These are phyloP conservation scores for Theonella swinhoei DNA, from an alignment of 37 sponge, comb jelly and placozoan species.

Conservation along the genomic window DNA sequence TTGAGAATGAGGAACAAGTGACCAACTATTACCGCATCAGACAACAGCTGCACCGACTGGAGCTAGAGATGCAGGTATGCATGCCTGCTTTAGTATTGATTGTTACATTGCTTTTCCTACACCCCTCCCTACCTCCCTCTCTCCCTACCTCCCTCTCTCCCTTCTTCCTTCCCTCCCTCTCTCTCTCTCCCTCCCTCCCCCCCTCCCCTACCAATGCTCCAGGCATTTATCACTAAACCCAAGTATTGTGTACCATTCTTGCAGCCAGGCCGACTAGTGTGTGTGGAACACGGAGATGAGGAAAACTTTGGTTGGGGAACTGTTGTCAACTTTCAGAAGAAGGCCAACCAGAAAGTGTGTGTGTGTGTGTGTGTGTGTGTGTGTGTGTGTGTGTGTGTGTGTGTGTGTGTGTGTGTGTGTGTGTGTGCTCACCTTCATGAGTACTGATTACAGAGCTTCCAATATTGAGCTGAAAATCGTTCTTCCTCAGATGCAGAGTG, in stretches of 20 bases:
- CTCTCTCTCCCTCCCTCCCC: not conserved
- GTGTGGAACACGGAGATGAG: conserved; percentile 68
- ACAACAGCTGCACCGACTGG: conserved; percentile 83
- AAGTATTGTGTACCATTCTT: conserved; percentile 92
- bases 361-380: not conserved
- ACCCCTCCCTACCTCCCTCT: not conserved
- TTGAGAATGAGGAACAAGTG: conserved; percentile 80
- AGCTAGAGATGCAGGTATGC: conserved; percentile 68
- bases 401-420: not conserved
- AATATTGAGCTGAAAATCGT: too few relatives aligned
- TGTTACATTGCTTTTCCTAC: not conserved
- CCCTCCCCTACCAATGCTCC: not conserved
- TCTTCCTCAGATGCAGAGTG: conserved; percentile 13
- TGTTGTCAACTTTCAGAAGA: conserved; percentile 97
- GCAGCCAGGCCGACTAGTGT: conserved; percentile 92
- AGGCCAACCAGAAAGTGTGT: conserved; percentile 69
- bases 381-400: not conserved
- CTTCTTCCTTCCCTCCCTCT: not conserved
- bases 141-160: not conserved
- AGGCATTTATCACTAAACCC: conserved; percentile 72
- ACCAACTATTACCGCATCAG: conserved; percentile 85
- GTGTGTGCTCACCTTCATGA: too few relatives aligned
- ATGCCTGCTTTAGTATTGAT: not conserved
- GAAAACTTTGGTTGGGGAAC: conserved; percentile 97
- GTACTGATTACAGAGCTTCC: too few relatives aligned